Percentiles rank a stretch among this genome's conserved stretches.
phyloP scores from a whole-genome alignment of 2,888 invertebrate species.

The Nymphalis c-album region DNA sequence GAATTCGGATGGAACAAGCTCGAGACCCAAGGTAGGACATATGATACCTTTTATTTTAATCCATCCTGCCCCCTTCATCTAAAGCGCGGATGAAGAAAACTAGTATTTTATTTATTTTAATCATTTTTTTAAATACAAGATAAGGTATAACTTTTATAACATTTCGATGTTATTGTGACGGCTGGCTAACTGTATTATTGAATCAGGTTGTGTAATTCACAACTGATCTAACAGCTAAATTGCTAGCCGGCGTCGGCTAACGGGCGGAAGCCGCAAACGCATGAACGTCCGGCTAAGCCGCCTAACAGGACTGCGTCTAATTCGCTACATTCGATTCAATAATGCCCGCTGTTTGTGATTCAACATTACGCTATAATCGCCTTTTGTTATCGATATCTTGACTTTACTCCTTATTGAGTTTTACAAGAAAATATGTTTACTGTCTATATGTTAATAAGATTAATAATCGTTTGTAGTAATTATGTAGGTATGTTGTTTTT shows the following conservation, averaged over 20 bases:
- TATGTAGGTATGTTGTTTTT: too few species aligned
- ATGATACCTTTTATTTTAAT: too few species aligned
- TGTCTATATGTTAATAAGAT: too few species aligned
- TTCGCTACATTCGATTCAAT: slow-evolving; percentile 12
- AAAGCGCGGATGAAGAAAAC: too few species aligned
- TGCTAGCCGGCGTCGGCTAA: slow-evolving; percentile 31
- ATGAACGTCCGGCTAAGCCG: slow-evolving; percentile 53
- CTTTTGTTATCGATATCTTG: not conserved
- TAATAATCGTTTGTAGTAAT: too few species aligned
- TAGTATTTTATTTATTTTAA: too few species aligned
- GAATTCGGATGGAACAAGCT: too few species aligned
- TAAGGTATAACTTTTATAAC: not conserved
- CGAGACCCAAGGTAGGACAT: too few species aligned
- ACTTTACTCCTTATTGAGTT: too few species aligned
- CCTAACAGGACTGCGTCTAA: slow-evolving; percentile 26
- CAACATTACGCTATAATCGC: not conserved
- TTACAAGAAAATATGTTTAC: too few species aligned
- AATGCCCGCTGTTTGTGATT: slow-evolving; percentile 5
- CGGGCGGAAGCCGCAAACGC: slow-evolving; percentile 49
- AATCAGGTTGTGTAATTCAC: slow-evolving; percentile 16
- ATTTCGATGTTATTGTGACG: not conserved
- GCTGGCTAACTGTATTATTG: slow-evolving; percentile 20
- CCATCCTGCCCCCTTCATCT: too few species aligned
- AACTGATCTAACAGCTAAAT: slow-evolving; percentile 24
- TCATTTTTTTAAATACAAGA: too few species aligned